phyloP scores from a whole-genome alignment of 2,797 vertebrate species.

The Muscicapa comitata region DNA sequence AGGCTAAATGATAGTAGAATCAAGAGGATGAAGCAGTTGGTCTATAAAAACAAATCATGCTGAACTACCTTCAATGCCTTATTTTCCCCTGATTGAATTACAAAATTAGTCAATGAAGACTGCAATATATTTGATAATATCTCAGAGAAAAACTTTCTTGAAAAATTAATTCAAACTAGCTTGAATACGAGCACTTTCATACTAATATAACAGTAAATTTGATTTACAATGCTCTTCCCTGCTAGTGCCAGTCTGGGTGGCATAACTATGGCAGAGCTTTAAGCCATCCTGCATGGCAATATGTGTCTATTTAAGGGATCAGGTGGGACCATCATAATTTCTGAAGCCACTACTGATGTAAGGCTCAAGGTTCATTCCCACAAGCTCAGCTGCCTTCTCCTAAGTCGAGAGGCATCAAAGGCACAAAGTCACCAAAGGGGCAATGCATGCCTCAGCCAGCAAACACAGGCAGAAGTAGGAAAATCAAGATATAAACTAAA shows the following conservation, averaged over 20 bases:
- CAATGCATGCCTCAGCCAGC: fast-evolving
- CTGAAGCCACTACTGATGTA: neutral
- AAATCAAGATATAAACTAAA: neutral
- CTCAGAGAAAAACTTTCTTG: constrained; percentile 39
- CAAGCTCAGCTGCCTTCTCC: neutral
- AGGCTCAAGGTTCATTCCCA: neutral
- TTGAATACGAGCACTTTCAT: constrained; percentile 8
- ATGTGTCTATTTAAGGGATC: neutral
- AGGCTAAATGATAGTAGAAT: neutral
- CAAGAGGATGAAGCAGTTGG: constrained; percentile 1
- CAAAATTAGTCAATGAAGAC: constrained; percentile 32
- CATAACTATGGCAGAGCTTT: neutral
- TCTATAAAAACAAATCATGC: constrained; percentile 46
- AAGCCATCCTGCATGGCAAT: fast-evolving
- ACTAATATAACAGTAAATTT: constrained; percentile 24
- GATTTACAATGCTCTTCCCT: constrained; percentile 33
- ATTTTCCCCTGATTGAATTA: constrained; percentile 43
- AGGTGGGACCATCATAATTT: neutral
- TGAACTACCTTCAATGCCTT: constrained; percentile 3
- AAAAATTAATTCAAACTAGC: constrained; percentile 63
- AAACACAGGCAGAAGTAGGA: fast-evolving
- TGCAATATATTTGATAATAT: neutral
- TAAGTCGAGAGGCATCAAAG: neutral
- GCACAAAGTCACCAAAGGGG: neutral
- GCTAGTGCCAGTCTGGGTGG: neutral